phyloP scores from a whole-genome alignment of 2,113 vertebrate genomes.

The Opisthocomus hoazin region DNA sequence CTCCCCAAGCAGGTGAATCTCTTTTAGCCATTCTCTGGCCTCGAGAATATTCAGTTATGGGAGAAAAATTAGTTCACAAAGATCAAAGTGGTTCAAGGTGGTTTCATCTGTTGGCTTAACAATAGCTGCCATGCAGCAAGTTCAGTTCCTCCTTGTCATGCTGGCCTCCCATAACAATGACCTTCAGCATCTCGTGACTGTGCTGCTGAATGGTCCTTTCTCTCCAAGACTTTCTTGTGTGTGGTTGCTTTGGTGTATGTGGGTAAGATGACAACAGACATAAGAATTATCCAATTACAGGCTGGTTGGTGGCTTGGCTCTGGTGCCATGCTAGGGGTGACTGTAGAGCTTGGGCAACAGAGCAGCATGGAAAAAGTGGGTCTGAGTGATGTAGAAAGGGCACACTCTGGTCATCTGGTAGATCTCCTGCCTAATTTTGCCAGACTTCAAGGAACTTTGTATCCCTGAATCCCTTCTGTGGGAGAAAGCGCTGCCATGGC shows the following conservation, averaged over 20 bases:
- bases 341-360: neutral
- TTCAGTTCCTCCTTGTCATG: neutral
- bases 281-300: neutral
- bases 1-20: neutral
- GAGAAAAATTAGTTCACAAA: neutral
- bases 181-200: neutral
- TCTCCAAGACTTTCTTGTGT: neutral
- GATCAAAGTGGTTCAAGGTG: neutral
- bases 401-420: neutral
- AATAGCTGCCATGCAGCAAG: neutral
- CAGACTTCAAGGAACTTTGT: neutral
- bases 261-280: neutral
- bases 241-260: neutral
- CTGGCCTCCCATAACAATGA: neutral
- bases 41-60: neutral
- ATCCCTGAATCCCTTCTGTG: neutral
- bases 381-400: neutral
- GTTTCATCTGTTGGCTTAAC: neutral
- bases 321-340: neutral
- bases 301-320: constrained; percentile 36
- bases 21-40: neutral
- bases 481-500: neutral
- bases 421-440: neutral
- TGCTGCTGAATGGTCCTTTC: neutral
- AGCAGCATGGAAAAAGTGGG: neutral